Percentiles rank a stretch among this genome's conserved stretches.
Evolutionary conservation across 2,797 vertebrate species (phyloP).

Genomic region (Rhynchonycteris naso): DNA sequence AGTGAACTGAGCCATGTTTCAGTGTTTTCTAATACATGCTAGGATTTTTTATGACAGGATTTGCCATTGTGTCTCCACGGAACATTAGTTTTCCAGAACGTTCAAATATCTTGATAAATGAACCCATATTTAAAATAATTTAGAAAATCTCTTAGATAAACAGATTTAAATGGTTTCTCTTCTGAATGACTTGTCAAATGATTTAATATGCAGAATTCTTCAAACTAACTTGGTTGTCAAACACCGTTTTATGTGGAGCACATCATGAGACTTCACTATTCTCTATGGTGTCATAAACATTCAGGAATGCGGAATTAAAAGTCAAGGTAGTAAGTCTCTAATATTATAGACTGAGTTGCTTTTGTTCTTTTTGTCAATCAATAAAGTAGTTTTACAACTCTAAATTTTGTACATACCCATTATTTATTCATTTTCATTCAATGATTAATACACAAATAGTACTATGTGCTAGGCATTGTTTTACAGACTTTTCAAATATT

Average conservation of each 20-base stretch:
- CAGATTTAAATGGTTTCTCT: slow-evolving; percentile 19
- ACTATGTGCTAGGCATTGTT: neutral
- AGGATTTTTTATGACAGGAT: neutral
- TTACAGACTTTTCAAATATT: neutral
- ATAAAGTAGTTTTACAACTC: neutral
- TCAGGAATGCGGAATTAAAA: slow-evolving; percentile 18
- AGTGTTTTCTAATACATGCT: neutral
- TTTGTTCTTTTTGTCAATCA: neutral
- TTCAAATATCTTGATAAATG: neutral
- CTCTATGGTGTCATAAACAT: neutral
- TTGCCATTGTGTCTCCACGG: neutral
- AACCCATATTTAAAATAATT: neutral
- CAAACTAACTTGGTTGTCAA: neutral
- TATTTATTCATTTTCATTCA: slow-evolving; percentile 20
- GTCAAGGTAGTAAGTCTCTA: neutral
- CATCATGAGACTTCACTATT: neutral
- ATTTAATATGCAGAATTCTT: slow-evolving; percentile 40
- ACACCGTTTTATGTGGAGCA: neutral
- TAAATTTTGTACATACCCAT: neutral
- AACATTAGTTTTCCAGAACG: neutral
- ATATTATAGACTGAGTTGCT: neutral
- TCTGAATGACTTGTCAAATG: slow-evolving; percentile 28
- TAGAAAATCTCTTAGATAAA: slow-evolving; percentile 20
- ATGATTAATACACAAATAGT: neutral
- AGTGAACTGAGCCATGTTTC: neutral